Percentiles rank a stretch among this genome's conserved stretches.
Evolutionary conservation across 2,888 invertebrate species (phyloP).

Genomic region (Corythucha ciliata): DNA sequence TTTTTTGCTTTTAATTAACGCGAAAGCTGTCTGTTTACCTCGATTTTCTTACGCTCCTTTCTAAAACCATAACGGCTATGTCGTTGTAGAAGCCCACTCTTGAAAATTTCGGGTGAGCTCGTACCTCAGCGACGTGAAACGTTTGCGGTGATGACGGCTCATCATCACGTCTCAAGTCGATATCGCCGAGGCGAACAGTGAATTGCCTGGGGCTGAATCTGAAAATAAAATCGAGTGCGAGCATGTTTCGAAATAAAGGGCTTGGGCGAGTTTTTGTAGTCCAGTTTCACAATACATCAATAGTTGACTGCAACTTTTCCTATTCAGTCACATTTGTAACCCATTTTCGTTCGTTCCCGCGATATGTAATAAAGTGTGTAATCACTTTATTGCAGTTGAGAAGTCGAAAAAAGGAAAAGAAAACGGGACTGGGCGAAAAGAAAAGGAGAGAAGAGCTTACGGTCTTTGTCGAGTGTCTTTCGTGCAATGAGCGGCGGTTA

Average conservation of each 20-base stretch:
- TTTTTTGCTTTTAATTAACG: too few species aligned
- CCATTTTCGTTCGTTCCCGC: not conserved
- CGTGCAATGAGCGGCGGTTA: slow-evolving; percentile 46
- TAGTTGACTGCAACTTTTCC: not conserved
- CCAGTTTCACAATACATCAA: not conserved
- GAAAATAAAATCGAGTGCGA: too few species aligned
- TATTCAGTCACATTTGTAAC: not conserved
- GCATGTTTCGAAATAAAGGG: too few species aligned
- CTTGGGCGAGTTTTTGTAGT: too few species aligned
- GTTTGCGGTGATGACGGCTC: slow-evolving; percentile 78
- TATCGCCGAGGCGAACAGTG: slow-evolving; percentile 79
- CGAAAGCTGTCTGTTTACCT: too few species aligned
- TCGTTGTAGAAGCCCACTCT: slow-evolving; percentile 91
- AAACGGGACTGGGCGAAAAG: not conserved
- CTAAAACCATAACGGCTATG: slow-evolving; percentile 73
- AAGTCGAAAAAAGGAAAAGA: not conserved
- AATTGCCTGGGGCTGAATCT: slow-evolving; percentile 84
- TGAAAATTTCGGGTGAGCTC: slow-evolving; percentile 76
- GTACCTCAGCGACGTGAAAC: slow-evolving; percentile 63
- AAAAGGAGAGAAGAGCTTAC: slow-evolving; percentile 46
- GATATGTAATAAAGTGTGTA: not conserved
- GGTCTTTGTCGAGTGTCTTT: slow-evolving; percentile 78
- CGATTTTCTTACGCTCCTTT: slow-evolving; percentile 63
- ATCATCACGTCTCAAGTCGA: slow-evolving; percentile 72
- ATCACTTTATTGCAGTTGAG: not conserved